phyloP scores from a whole-genome alignment of 37 sponge, comb jelly and placozoan genomes.

The Ianthella basta region DNA sequence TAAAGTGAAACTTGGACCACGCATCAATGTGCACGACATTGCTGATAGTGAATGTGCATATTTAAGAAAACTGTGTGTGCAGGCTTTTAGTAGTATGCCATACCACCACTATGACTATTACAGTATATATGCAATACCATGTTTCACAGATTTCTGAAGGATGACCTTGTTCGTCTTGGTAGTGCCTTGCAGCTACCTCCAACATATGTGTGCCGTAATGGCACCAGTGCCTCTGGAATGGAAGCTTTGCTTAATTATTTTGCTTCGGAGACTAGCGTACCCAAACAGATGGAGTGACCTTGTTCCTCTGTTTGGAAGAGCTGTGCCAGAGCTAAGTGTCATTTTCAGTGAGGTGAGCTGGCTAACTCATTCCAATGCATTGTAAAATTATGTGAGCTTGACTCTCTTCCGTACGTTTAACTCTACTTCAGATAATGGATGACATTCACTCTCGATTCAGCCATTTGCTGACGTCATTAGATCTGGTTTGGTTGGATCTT shows the following conservation, averaged over 20 bases:
- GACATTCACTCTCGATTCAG: not conserved
- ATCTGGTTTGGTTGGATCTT: conserved; percentile 11
- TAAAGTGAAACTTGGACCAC: too few relatives aligned
- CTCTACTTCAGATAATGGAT: not conserved
- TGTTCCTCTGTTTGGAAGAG: not conserved
- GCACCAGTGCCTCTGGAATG: not conserved
- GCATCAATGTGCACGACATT: too few relatives aligned
- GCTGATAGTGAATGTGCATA: too few relatives aligned
- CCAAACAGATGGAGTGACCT: not conserved
- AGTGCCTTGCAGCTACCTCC: not conserved
- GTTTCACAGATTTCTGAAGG: too few relatives aligned
- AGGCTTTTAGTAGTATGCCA: too few relatives aligned
- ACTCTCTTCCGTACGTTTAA: too few relatives aligned
- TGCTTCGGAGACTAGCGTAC: not conserved
- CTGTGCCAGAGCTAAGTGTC: not conserved
- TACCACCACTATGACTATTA: too few relatives aligned
- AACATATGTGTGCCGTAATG: not conserved
- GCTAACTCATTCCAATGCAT: not conserved
- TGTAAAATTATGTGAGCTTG: too few relatives aligned
- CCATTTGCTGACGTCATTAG: not conserved
- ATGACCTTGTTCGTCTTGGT: not conserved
- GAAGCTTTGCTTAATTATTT: not conserved
- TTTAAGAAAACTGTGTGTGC: too few relatives aligned
- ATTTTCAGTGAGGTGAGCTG: not conserved
- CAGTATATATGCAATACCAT: too few relatives aligned